Percentiles rank a stretch among this genome's conserved stretches.
Evolutionary conservation across 2,888 invertebrate genomes (phyloP).

Genomic region (Volucella inflata): DNA sequence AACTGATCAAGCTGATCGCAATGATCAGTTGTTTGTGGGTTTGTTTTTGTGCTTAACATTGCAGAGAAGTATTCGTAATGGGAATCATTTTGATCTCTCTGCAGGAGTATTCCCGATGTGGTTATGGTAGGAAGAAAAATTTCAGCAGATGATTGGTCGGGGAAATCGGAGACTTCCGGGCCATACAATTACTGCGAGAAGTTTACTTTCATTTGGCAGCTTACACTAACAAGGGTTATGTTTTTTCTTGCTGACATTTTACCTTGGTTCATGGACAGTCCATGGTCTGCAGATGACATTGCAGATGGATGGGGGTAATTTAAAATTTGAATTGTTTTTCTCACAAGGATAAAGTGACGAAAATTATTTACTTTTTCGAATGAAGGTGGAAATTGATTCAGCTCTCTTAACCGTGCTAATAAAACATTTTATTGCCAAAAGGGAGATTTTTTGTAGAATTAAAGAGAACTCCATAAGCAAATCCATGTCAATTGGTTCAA

Average conservation of each 20-base stretch:
- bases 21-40: too few relatives aligned
- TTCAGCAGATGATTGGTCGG: conserved; percentile 38
- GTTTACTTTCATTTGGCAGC: conserved; percentile 47
- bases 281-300: not conserved
- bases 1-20: too few relatives aligned
- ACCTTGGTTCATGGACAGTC: conserved; percentile 4
- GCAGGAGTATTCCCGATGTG: conserved; percentile 54
- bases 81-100: conserved; percentile 64
- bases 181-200: conserved; percentile 47
- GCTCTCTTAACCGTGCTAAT: too few relatives aligned
- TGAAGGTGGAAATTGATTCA: too few relatives aligned
- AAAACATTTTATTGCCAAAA: too few relatives aligned
- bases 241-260: conserved; percentile 32
- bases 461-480: too few relatives aligned
- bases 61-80: conserved; percentile 38
- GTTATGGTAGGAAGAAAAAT: conserved; percentile 29
- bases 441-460: too few relatives aligned
- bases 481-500: too few relatives aligned
- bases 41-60: conserved; percentile 14
- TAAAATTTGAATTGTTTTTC: conserved; percentile 62
- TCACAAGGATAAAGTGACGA: conserved; percentile 62
- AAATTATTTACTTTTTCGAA: conserved; percentile 42
- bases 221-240: conserved; percentile 35
- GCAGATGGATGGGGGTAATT: conserved; percentile 63
- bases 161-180: conserved; percentile 33